phyloP scores from a whole-genome alignment of 2,113 vertebrate species.

The Myrmecobius fasciatus region DNA sequence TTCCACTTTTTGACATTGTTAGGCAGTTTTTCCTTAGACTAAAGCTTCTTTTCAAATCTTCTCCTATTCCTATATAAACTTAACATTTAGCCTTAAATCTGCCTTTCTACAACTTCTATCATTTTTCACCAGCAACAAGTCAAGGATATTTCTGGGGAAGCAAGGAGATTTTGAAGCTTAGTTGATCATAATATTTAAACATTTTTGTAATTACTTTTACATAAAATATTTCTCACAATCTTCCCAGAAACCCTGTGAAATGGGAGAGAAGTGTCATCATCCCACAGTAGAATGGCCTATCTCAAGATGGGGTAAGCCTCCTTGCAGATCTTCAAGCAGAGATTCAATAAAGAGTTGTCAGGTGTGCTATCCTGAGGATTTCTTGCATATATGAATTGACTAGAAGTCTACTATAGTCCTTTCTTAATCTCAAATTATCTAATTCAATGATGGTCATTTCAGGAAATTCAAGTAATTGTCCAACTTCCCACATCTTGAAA shows the following conservation, averaged over 20 bases:
- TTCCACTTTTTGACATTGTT: background rate
- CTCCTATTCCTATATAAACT: background rate
- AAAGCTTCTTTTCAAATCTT: background rate
- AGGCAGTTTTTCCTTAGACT: background rate
- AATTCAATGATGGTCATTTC: background rate
- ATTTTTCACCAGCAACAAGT: background rate
- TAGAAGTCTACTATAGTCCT: background rate
- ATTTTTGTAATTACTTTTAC: background rate
- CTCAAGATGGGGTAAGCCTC: background rate
- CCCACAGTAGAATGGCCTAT: background rate
- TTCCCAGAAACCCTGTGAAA: background rate
- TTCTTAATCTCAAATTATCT: background rate
- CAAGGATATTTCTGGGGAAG: background rate
- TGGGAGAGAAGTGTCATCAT: background rate
- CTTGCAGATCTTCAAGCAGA: background rate
- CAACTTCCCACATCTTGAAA: background rate
- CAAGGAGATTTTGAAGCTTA: background rate
- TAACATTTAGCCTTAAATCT: background rate
- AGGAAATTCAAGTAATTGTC: background rate
- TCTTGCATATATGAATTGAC: background rate
- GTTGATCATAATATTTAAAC: background rate
- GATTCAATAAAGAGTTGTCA: background rate
- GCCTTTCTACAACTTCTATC: background rate
- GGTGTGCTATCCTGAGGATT: background rate
- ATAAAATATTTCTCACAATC: background rate